Conservation (phyloP, 2,797 vertebrate species). For the Rachycentron canadum region DNA sequence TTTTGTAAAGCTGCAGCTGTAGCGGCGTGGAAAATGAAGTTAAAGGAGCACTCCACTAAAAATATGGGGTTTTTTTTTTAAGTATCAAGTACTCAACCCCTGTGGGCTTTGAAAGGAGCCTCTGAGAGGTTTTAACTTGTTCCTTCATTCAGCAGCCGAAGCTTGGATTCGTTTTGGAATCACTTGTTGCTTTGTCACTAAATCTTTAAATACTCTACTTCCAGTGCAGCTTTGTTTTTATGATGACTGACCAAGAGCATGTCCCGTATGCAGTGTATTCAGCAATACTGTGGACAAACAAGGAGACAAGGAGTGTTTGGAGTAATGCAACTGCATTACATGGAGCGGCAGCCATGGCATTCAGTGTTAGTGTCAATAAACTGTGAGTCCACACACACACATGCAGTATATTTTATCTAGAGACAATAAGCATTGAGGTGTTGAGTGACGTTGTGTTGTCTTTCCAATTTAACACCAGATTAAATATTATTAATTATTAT, state of each 20-base stretch:
- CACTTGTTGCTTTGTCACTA: no score
- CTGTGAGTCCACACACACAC: no score
- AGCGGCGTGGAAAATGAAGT: neutral
- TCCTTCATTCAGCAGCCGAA: neutral
- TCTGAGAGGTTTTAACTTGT: neutral
- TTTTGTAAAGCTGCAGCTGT: neutral
- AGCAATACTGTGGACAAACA: neutral
- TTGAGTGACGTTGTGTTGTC: no score
- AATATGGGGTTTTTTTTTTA: neutral
- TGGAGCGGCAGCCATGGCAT: no score
- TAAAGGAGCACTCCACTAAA: neutral
- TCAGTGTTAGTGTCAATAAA: no score
- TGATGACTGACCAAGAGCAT: neutral
- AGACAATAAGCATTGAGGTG: no score
- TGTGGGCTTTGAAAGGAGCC: neutral
- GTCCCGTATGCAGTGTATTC: neutral
- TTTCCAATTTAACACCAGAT: no score
- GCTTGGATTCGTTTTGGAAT: neutral
- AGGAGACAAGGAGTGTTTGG: no score
- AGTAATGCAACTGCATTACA: no score
- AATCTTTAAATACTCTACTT: neutral
- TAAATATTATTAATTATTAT: no score
- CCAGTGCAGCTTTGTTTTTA: neutral
- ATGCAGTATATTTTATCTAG: no score
- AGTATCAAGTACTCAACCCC: neutral